Conservation (phyloP, 2,797 vertebrate genomes). For the Typhlichthys eigenmanni region DNA sequence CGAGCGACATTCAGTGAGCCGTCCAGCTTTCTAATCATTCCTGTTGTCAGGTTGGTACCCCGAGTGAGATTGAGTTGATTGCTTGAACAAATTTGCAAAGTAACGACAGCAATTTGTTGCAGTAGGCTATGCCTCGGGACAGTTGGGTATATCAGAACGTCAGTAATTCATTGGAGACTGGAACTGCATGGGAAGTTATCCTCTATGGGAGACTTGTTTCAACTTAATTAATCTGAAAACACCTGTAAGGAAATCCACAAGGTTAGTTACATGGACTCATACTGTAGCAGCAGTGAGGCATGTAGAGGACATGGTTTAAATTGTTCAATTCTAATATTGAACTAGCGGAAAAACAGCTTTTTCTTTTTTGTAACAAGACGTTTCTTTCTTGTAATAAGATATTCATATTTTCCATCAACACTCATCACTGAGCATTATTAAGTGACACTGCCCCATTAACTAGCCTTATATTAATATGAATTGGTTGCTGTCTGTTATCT, state of each 20-base stretch:
- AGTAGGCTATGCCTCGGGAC: constrained; percentile 42
- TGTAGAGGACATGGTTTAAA: not conserved
- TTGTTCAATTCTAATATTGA: not conserved
- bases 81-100: constrained; percentile 80
- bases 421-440: constrained; percentile 46
- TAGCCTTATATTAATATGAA: constrained; percentile 45
- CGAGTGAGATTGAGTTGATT: constrained; percentile 76
- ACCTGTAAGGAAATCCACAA: constrained; percentile 22
- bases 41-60: constrained; percentile 70
- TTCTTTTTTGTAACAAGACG: not conserved
- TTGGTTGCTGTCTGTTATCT: constrained; percentile 29
- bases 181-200: constrained; percentile 16
- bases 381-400: constrained; percentile 38
- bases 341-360: constrained; percentile 2
- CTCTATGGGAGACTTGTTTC: constrained; percentile 27
- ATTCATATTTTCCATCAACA: constrained; percentile 46
- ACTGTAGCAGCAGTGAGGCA: not conserved
- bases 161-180: constrained; percentile 31
- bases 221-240: constrained; percentile 47
- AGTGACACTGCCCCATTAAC: constrained; percentile 39
- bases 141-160: constrained; percentile 36
- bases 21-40: constrained; percentile 74
- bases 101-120: constrained; percentile 75
- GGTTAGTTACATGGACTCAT: not conserved
- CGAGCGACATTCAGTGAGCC: constrained; percentile 54